Conservation (phyloP, 2,113 vertebrate species). For the Heterotilapia buettikoferi region DNA sequence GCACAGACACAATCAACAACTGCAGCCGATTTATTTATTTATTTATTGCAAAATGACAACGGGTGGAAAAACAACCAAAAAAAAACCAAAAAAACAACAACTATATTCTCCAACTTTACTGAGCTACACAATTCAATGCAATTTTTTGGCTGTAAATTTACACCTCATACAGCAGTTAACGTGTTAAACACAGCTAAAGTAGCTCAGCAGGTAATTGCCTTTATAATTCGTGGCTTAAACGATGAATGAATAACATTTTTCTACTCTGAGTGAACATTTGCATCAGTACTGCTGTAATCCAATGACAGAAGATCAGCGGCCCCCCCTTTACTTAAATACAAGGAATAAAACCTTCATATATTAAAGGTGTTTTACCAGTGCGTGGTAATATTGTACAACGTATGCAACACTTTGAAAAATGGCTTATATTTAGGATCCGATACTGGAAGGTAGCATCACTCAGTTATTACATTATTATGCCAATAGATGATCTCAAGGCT, state of each 20-base stretch:
- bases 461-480: not conserved
- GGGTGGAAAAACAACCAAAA: not conserved
- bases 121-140: not conserved
- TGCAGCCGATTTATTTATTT: not conserved
- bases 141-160: not conserved
- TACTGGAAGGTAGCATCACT: not conserved
- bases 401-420: not conserved
- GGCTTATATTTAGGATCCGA: not conserved
- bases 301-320: not conserved
- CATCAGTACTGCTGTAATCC: too few relatives aligned
- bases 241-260: not conserved
- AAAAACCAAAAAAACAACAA: rapidly evolving
- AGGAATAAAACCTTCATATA: not conserved
- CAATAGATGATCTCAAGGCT: not conserved
- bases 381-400: not conserved
- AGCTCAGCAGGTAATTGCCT: not conserved
- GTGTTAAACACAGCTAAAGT: not conserved
- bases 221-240: rapidly evolving
- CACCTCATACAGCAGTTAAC: not conserved
- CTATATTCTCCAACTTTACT: not conserved
- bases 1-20: not conserved
- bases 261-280: too few relatives aligned
- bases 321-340: not conserved
- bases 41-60: not conserved
- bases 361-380: not conserved